phyloP scores from a whole-genome alignment of 2,888 invertebrate genomes.

The Nephrotoma appendiculata region DNA sequence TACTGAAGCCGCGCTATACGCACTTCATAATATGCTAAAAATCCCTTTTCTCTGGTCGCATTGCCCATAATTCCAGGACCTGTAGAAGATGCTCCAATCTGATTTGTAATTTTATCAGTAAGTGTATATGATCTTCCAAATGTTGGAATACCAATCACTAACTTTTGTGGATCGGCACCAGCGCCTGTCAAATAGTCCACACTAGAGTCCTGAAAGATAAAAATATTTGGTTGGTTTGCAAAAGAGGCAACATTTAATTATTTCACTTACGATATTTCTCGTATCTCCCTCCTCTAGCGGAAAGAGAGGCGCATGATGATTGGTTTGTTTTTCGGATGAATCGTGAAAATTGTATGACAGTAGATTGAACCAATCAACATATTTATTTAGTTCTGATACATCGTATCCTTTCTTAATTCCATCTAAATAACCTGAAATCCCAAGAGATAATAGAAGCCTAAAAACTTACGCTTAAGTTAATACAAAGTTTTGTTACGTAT shows the following conservation, averaged over 20 bases:
- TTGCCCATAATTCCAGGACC: slow-evolving; percentile 85
- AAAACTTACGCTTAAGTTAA: slow-evolving; percentile 22
- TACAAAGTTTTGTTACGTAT: neutral
- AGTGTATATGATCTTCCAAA: slow-evolving; percentile 83
- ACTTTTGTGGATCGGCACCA: slow-evolving; percentile 64
- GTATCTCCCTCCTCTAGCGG: slow-evolving; percentile 50
- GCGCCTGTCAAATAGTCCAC: slow-evolving; percentile 65
- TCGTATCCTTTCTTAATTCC: slow-evolving; percentile 91
- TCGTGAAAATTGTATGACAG: slow-evolving; percentile 88
- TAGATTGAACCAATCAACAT: slow-evolving; percentile 85
- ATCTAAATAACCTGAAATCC: slow-evolving; percentile 85
- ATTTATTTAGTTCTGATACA: slow-evolving; percentile 69
- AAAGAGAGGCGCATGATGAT: slow-evolving; percentile 80
- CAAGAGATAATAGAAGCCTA: slow-evolving; percentile 73
- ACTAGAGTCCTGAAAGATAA: slow-evolving; percentile 55
- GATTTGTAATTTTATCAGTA: slow-evolving; percentile 69
- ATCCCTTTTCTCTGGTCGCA: slow-evolving; percentile 83
- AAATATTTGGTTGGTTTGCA: too few species aligned
- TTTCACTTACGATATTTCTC: slow-evolving; percentile 44
- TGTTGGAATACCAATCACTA: slow-evolving; percentile 76
- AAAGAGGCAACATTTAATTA: slow-evolving; percentile 35
- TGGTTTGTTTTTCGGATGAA: slow-evolving; percentile 77
- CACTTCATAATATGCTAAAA: slow-evolving; percentile 85
- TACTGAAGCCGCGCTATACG: slow-evolving; percentile 10
- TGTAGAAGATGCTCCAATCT: slow-evolving; percentile 73